Evolutionary conservation across 2,113 vertebrate species (phyloP).

Genomic region (Proteles cristata): DNA sequence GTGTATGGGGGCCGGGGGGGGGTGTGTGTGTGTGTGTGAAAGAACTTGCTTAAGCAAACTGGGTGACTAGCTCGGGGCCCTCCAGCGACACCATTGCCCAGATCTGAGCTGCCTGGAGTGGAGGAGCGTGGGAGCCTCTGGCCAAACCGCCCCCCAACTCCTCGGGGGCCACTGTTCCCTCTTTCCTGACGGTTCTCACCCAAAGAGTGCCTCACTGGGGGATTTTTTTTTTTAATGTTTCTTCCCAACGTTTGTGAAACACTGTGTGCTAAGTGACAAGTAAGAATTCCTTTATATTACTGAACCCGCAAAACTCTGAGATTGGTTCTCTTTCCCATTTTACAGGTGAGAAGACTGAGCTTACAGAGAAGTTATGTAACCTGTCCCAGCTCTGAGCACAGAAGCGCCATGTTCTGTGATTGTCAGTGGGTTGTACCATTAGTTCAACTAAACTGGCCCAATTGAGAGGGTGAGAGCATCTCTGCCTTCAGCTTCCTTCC

Average conservation of each 20-base stretch:
- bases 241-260: neutral
- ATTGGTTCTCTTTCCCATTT: neutral
- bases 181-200: neutral
- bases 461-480: neutral
- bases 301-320: neutral
- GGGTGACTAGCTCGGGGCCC: neutral
- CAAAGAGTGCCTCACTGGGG: neutral
- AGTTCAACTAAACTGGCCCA: neutral
- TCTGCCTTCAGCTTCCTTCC: neutral
- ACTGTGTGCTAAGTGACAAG: neutral
- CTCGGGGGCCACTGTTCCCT: neutral
- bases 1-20: neutral
- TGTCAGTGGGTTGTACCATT: neutral
- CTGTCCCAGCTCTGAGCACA: neutral
- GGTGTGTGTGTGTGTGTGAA: slow-evolving; percentile 36
- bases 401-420: neutral
- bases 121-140: neutral
- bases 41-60: slow-evolving; percentile 30
- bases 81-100: neutral
- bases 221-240: neutral
- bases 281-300: neutral
- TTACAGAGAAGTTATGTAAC: neutral
- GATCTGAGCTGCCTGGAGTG: neutral
- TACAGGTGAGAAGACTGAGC: neutral
- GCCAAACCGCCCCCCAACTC: neutral